Percentiles rank a stretch among this genome's conserved stretches.
Evolutionary conservation across 2,113 vertebrate species (phyloP).

Genomic region (Pelvicachromis taeniatus): DNA sequence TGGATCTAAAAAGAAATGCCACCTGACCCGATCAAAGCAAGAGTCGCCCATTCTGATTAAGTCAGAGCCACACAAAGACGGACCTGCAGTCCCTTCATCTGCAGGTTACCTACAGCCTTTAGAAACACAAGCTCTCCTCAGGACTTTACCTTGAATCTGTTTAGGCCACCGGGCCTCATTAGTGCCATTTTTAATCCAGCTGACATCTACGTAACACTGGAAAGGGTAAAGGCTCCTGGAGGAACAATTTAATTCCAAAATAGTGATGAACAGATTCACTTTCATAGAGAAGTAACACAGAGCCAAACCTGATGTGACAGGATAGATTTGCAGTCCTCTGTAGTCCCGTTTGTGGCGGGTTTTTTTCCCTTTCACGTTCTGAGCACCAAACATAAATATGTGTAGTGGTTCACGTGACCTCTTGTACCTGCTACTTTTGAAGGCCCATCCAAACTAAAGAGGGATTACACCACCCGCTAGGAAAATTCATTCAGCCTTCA

Average conservation of each 20-base stretch:
- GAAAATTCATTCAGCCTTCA: not conserved
- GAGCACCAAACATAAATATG: not conserved
- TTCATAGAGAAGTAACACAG: not conserved
- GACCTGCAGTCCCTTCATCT: not conserved
- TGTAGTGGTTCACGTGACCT: not conserved
- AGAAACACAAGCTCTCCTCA: not conserved
- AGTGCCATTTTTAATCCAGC: not conserved
- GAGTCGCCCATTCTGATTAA: slow-evolving; percentile 15
- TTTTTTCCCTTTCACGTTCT: not conserved
- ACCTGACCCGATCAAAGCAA: slow-evolving; percentile 26
- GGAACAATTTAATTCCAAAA: not conserved
- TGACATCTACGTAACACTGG: not conserved
- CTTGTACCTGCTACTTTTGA: not conserved
- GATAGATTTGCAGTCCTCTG: not conserved
- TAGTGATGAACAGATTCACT: not conserved
- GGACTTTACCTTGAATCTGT: not conserved
- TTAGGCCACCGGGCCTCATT: not conserved
- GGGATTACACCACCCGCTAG: not conserved
- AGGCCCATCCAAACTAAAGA: not conserved
- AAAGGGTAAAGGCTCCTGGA: not conserved
- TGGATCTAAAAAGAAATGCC: not conserved
- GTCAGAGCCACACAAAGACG: not conserved
- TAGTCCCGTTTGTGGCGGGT: not conserved
- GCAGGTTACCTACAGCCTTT: not conserved
- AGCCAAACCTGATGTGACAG: not conserved